A percentile compares a stretch with the other conserved stretches of the same genome.
phyloP scores from a whole-genome alignment of 2,797 vertebrate genomes.

The Pelobates cultripes region DNA sequence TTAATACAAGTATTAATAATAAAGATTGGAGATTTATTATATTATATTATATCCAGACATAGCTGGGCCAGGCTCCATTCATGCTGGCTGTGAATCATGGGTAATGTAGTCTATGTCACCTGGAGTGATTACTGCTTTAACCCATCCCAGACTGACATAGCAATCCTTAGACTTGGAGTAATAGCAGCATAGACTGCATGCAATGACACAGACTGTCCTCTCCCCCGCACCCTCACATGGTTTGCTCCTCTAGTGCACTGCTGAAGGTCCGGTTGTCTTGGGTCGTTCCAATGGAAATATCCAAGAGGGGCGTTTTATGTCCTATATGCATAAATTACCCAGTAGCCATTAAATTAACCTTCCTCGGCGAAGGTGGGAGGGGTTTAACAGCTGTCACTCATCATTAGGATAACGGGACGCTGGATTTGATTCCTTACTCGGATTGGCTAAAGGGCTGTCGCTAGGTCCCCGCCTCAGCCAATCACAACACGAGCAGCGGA shows the following conservation, averaged over 20 bases:
- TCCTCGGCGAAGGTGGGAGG: background rate
- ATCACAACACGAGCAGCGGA: background rate
- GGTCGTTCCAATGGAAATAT: conserved; percentile 21
- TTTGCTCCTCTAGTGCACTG: background rate
- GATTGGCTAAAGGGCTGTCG: conserved; percentile 20
- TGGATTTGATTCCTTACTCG: background rate
- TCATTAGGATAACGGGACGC: background rate
- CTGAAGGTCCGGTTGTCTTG: background rate
- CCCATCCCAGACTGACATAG: too few species aligned
- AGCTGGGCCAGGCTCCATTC: too few species aligned
- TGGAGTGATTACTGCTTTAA: background rate
- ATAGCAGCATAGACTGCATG: too few species aligned
- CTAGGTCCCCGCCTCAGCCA: background rate
- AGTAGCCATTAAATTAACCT: background rate
- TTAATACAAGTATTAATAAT: too few species aligned
- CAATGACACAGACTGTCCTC: background rate
- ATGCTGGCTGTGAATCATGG: background rate
- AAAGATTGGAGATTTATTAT: too few species aligned
- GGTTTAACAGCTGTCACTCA: background rate
- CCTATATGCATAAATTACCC: conserved; percentile 38
- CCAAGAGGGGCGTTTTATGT: background rate
- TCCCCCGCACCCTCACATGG: background rate
- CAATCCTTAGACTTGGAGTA: too few species aligned
- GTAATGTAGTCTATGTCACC: background rate
- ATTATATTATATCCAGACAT: too few species aligned